Evolutionary conservation across 30 jellyfish, hydroid and myxozoan species (phyloP), one percentile per base, ranked within the genome.

Genomic region (Hydractinia symbiolongicarpus): DNA sequence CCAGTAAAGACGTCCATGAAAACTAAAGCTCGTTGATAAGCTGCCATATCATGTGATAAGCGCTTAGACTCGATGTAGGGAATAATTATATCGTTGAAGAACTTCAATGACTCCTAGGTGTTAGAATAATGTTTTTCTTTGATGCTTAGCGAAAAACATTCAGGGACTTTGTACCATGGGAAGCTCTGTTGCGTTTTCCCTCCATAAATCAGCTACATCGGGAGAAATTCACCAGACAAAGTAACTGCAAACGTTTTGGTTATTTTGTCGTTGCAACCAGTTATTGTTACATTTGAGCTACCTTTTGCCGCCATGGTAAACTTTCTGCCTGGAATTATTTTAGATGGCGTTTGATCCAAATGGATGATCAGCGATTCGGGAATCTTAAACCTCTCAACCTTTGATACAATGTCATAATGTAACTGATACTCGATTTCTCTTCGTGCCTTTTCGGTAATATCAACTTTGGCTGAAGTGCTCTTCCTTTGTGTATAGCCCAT

Each of bases 211-310:
- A 20, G 9, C 76, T 73, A 17, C 82, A 52, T 73, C 14, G 76
- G 73, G 11, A 40, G 76, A 50, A 20, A 73, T 11, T 8, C 30
- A 8, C 76, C 82, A 15, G 76, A 8, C 13, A 73, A 44, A 9
- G 76, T 73, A 14, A 73, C 21, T 20, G 82, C 82, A 50, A 73
- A 73, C 8, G 82, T 73, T 8, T 76, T 76, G 20, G 82, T 73
- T 8, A 73, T 73, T 21, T 73, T 73, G 76, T 52, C 82, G 8
- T 11, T 11, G 76, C 77, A 10, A 14, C 74, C 76, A 14, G 76
- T 17, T 8, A 73, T 73, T 8, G 82, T 73, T 8, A 73, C 76
- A 8, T 20, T 50, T 20, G 14, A 20, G 50, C 74, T 14, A 11
- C 30, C 30, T 21, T 50, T 73, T 13, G 8, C 13, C 15, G 82